These are phyloP conservation scores for Accipiter virgatus DNA, from an alignment of 2,113 vertebrate species.

Conservation along the genomic window DNA sequence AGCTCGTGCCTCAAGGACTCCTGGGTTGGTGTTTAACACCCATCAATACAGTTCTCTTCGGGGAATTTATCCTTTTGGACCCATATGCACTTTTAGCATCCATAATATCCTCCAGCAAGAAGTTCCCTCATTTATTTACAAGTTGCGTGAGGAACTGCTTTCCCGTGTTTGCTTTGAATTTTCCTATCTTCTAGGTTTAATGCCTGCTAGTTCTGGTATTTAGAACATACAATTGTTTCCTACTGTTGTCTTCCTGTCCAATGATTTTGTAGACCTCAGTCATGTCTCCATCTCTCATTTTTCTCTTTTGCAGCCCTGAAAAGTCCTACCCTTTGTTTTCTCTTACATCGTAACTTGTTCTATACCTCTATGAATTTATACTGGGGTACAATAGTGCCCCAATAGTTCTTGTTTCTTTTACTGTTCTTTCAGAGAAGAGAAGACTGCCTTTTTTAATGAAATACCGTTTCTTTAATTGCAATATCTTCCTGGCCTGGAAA, in stretches of 20 bases:
- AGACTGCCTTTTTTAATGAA: background rate
- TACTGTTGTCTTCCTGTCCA: background rate
- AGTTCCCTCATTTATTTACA: background rate
- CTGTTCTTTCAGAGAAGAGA: background rate
- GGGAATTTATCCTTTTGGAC: background rate
- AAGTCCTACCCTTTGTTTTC: background rate
- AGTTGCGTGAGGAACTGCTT: background rate
- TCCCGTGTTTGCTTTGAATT: background rate
- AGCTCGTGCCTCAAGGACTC: background rate
- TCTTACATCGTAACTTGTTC: background rate
- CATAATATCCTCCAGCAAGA: background rate
- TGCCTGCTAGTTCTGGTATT: background rate
- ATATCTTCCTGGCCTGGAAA: background rate
- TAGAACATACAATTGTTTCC: background rate
- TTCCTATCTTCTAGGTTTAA: background rate
- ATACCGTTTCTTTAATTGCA: background rate
- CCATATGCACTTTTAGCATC: background rate
- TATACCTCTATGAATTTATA: background rate
- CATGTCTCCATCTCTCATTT: background rate
- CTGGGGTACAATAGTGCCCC: background rate
- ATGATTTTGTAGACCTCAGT: background rate
- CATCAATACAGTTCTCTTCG: background rate
- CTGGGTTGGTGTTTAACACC: background rate
- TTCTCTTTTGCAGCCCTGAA: background rate
- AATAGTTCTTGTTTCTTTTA: background rate